These are phyloP conservation scores for Lydus trimaculatus DNA, from an alignment of 2,888 invertebrate species.

Conservation along the genomic window DNA sequence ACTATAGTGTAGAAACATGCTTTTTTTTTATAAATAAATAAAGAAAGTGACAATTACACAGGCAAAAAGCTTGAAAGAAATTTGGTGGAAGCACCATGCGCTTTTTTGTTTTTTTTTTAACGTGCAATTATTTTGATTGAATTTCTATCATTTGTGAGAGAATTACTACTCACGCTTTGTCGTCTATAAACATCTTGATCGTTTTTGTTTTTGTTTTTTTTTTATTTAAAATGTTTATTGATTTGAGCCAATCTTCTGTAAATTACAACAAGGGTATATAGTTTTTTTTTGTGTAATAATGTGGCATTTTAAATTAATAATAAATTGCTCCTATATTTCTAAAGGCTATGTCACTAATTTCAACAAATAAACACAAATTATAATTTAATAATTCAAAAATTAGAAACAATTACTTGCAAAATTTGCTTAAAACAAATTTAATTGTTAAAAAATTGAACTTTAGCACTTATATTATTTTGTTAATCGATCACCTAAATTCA, in stretches of 20 bases:
- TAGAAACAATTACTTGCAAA: background rate
- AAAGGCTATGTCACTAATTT: background rate
- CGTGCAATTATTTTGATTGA: background rate
- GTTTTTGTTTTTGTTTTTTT: background rate
- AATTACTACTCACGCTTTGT: slow-evolving; percentile 44
- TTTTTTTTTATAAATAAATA: too few relatives aligned
- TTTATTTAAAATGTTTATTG: too few relatives aligned
- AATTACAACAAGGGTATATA: background rate
- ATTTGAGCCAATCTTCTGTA: background rate
- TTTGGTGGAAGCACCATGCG: slow-evolving; percentile 8
- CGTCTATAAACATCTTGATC: slow-evolving; percentile 45
- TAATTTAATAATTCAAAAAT: background rate
- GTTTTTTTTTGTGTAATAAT: background rate
- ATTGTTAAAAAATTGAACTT: background rate
- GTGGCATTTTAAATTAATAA: background rate
- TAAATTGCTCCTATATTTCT: slow-evolving; percentile 2
- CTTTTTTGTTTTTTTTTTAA: background rate
- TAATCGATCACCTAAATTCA: background rate
- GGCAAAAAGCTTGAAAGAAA: background rate
- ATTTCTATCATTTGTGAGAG: background rate
- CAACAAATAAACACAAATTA: too few relatives aligned
- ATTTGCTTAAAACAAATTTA: background rate
- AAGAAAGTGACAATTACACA: background rate
- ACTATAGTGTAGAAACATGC: too few relatives aligned
- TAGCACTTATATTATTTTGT: too few relatives aligned